phyloP scores from a whole-genome alignment of 2,888 invertebrate genomes.

The Calliphora vomitoria region DNA sequence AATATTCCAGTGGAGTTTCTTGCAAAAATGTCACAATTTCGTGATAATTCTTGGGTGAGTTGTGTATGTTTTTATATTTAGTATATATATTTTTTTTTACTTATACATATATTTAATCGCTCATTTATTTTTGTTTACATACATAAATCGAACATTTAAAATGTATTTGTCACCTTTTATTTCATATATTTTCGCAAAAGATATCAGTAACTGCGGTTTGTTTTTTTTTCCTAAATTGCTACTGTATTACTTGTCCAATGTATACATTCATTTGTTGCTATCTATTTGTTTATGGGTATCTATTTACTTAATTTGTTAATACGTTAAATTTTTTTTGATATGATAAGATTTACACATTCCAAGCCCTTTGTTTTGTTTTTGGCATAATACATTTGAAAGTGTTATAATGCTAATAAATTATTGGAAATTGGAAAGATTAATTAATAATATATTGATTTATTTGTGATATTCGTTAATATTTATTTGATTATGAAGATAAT shows the following conservation, averaged over 20 bases:
- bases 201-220: constrained; percentile 64
- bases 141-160: background rate
- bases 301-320: constrained; percentile 57
- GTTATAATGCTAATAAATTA: background rate
- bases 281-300: constrained; percentile 33
- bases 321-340: constrained; percentile 36
- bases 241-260: constrained; percentile 23
- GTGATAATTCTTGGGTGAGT: constrained; percentile 78
- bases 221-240: constrained; percentile 31
- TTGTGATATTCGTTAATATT: background rate
- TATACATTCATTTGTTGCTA: constrained; percentile 20
- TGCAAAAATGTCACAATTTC: constrained; percentile 77
- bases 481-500: background rate
- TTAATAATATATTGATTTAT: background rate
- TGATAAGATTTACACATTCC: background rate
- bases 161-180: background rate
- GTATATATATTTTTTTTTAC: background rate
- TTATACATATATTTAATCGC: too few species aligned
- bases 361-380: background rate
- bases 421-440: background rate
- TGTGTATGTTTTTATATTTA: constrained; percentile 11
- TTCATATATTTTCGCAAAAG: background rate
- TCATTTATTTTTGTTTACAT: constrained; percentile 16
- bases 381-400: background rate
- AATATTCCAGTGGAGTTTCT: constrained; percentile 66